phyloP scores from a whole-genome alignment of 2,888 invertebrate genomes.

The Leptinotarsa rubiginosa region DNA sequence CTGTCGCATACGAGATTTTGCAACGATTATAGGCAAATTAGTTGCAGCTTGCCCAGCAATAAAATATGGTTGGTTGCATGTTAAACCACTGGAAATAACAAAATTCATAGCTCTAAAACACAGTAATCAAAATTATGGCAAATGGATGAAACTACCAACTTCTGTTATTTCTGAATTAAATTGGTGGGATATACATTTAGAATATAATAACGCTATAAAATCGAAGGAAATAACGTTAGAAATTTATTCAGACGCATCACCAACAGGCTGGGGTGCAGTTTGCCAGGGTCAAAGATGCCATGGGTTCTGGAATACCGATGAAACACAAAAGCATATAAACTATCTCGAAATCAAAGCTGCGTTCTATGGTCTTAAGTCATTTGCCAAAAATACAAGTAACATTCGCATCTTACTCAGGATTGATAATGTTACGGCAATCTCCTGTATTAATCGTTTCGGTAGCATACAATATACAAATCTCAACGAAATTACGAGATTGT shows the following conservation, averaged over 20 bases:
- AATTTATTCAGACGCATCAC: too few species aligned
- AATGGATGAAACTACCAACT: constrained; percentile 33
- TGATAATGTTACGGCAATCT: neutral
- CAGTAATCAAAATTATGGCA: constrained; percentile 47
- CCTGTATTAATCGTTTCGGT: constrained; percentile 35
- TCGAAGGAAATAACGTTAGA: neutral
- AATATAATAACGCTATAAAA: constrained; percentile 31
- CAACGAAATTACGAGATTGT: constrained; percentile 44
- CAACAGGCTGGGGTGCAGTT: too few species aligned
- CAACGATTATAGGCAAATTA: constrained; percentile 46
- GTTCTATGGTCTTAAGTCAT: constrained; percentile 48
- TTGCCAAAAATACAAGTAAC: constrained; percentile 26
- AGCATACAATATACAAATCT: constrained; percentile 46
- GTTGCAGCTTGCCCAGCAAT: constrained; percentile 53
- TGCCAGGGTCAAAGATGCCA: too few species aligned
- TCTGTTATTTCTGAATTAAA: constrained; percentile 10
- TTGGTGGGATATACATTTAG: constrained; percentile 42
- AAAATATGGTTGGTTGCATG: constrained; percentile 47
- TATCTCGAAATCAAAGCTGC: too few species aligned
- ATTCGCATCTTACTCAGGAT: neutral
- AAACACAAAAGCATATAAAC: too few species aligned
- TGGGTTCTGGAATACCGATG: too few species aligned
- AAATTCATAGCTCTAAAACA: constrained; percentile 8
- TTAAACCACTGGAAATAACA: too few species aligned
- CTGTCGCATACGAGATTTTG: constrained; percentile 35